A percentile compares a stretch with the other conserved stretches of the same genome.
phyloP scores from a whole-genome alignment of 2,797 vertebrate species.

The Diglossa cyanea region DNA sequence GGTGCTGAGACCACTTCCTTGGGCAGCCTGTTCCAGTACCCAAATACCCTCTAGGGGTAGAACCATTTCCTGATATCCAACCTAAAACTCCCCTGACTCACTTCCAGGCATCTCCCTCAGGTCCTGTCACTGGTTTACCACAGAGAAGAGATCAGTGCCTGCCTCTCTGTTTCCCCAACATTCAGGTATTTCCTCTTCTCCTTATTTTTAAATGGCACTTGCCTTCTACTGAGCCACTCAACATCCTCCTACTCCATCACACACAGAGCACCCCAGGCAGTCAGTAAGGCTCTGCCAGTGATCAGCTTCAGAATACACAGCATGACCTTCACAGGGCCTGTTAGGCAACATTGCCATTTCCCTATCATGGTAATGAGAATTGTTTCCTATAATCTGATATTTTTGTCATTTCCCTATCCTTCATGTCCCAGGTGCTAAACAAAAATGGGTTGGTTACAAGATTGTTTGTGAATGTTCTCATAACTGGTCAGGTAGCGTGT shows the following conservation, averaged over 20 bases:
- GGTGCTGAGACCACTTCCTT: neutral
- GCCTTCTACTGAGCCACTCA: neutral
- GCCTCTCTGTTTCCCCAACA: too few species aligned
- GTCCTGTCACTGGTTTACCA: too few species aligned
- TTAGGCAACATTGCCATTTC: neutral
- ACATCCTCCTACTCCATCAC: neutral
- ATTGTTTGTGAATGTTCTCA: neutral
- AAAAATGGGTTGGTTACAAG: neutral
- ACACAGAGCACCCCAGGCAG: neutral
- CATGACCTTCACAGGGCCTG: neutral
- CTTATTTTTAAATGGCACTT: neutral
- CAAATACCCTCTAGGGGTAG: fast-evolving
- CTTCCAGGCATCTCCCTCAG: too few species aligned
- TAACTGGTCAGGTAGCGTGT: neutral
- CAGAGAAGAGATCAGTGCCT: too few species aligned
- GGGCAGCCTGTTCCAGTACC: neutral
- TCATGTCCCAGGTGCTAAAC: neutral
- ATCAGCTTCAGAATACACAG: neutral
- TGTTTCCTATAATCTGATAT: neutral
- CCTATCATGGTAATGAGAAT: neutral
- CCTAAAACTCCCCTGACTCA: neutral
- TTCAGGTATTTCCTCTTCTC: neutral
- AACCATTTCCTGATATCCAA: neutral
- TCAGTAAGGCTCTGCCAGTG: neutral
- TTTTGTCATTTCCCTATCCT: neutral